phyloP scores from a whole-genome alignment of 2,113 vertebrate species.

The human (Homo sapiens) region GRCh38 chr14:23487501-23488000 shows the following conservation, averaged over 20 bases:
- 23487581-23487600: conserved; percentile 80
- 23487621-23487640: conserved; percentile 54
- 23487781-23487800: conserved; percentile 12
- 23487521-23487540: conserved; percentile 48
- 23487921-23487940: conserved; percentile 12
- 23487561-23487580: conserved; percentile 81
- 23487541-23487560: conserved; percentile 79
- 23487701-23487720: not conserved
- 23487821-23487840: conserved; percentile 17
- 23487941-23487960: conserved; percentile 40
- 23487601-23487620: conserved; percentile 67
- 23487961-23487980: conserved; percentile 15
- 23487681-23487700: not conserved
- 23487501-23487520: conserved; percentile 36
- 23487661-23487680: not conserved
- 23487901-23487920: not conserved
- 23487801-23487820: conserved; percentile 52
- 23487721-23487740: not conserved
- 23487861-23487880: conserved; percentile 19
- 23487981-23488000: conserved; percentile 40
- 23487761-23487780: not conserved
- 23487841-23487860: conserved; percentile 16
- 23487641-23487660: conserved; percentile 50
- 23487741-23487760: not conserved
- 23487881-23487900: conserved; percentile 3